Evolutionary conservation across 2,113 vertebrate species (phyloP), one percentile per base, ranked within the genome.

Genomic region (Oxyruncus cristatus): DNA sequence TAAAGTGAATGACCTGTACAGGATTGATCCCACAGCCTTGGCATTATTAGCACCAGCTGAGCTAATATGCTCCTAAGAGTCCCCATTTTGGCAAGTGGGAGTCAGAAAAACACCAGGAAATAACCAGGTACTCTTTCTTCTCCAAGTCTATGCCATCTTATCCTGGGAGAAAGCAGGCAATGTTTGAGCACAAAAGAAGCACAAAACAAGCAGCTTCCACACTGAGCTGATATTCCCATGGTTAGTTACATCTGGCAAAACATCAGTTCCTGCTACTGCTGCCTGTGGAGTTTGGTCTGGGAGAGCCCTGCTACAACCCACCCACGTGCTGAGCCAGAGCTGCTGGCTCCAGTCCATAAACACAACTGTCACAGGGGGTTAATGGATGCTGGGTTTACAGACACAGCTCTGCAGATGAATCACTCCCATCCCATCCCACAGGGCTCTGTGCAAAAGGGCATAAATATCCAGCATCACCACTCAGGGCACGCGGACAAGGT

Each of bases 401-500:
- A 85, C 11, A 63, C 35, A 70, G 37, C 53, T 59, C 66, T 78
- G 92, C 56, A 92, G 71, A 79, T 73, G 20, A 92, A 85, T 82
- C 28, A 79, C n/a, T 70, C 24, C 70, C 19, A 3, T 65, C 58
- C 67, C 63, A 70, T 47, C 63, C 65, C 68, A 39, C 63, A 70
- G 62, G 9, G n/a, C 53, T 92, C 78, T 90, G 83, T 67, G 82
- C 78, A 42, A 90, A 72, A 94, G 47, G 53, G 52, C 74, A 68
- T 30, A 75, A 78, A 75, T n/a, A 61, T 35, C 47, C 85, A 75
- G 77, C 76, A 73, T 44, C 61, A 67, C 35, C 37, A 16, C 52
- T 52, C 47, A 33, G 0, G 1, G 42, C 2, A 7, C 44, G 26
- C 2, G 32, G 78, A 61, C 44, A 19, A 17, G 2, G 3, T 79